Percentiles rank a stretch among this genome's conserved stretches.
Conservation (phyloP, 2,888 invertebrate genomes). For the Hyles lineata region DNA sequence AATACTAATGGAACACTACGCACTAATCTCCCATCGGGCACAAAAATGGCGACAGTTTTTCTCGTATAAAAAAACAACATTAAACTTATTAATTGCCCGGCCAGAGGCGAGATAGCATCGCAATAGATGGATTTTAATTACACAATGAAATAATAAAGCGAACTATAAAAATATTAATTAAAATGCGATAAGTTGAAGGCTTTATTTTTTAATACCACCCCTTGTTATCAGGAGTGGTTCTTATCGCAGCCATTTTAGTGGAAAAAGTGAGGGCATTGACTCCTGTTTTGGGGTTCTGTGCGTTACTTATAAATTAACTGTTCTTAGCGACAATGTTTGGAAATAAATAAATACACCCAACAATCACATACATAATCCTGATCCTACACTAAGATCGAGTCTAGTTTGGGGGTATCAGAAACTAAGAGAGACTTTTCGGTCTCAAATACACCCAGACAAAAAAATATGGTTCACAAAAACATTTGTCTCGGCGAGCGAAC, state of each 20-base stretch:
- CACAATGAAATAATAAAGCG: slow-evolving; percentile 49
- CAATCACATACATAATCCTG: too few relatives aligned
- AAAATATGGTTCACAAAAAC: too few relatives aligned
- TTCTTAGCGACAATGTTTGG: neutral
- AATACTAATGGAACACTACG: slow-evolving; percentile 5
- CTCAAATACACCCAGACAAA: too few relatives aligned
- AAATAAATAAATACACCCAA: too few relatives aligned
- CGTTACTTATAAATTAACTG: neutral
- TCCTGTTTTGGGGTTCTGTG: slow-evolving; percentile 10
- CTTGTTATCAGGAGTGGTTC: slow-evolving; percentile 41
- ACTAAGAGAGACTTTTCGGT: too few relatives aligned
- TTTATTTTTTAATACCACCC: slow-evolving; percentile 18
- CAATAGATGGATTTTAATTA: slow-evolving; percentile 34
- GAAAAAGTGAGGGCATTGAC: neutral
- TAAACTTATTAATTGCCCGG: slow-evolving; percentile 53
- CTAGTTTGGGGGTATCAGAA: too few relatives aligned
- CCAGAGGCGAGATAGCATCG: slow-evolving; percentile 21
- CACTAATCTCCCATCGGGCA: slow-evolving; percentile 20
- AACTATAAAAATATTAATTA: slow-evolving; percentile 75
- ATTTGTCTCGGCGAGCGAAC: too few relatives aligned
- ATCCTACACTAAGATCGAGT: too few relatives aligned
- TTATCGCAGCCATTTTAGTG: slow-evolving; percentile 17
- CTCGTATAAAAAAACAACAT: slow-evolving; percentile 52
- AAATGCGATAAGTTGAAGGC: slow-evolving; percentile 60
- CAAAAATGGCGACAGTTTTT: slow-evolving; percentile 38